A percentile compares a stretch with the other conserved stretches of the same genome.
These are phyloP conservation scores for Ptyas mucosa DNA, from an alignment of 2,113 vertebrate species.

Conservation along the genomic window DNA sequence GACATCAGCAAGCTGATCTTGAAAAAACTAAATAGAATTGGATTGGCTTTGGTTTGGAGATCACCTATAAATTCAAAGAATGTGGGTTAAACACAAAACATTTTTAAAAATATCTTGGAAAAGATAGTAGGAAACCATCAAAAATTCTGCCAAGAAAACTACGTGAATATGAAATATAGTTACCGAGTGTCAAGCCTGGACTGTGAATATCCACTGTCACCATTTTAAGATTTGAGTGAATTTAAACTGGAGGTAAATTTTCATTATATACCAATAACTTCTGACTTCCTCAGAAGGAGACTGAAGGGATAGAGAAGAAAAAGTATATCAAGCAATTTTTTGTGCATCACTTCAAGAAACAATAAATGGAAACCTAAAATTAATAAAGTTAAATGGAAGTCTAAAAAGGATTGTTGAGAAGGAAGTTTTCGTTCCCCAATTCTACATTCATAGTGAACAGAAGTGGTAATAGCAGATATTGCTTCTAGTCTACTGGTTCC, in stretches of 20 bases:
- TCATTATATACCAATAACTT: background rate
- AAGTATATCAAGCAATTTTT: background rate
- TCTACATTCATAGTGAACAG: background rate
- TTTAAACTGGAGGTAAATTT: background rate
- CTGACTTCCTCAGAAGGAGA: background rate
- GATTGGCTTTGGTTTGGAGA: background rate
- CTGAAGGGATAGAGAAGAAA: background rate
- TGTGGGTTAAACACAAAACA: background rate
- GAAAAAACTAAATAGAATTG: background rate
- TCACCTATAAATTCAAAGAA: background rate
- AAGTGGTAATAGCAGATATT: background rate
- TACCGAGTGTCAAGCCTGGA: background rate
- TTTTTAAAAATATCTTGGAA: background rate
- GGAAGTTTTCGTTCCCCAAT: background rate
- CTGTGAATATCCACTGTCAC: background rate
- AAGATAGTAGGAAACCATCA: background rate
- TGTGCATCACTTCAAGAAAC: background rate
- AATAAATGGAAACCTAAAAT: background rate
- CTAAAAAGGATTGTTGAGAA: background rate
- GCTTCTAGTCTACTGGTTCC: background rate
- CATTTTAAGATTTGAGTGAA: background rate
- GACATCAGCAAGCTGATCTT: too few species aligned
- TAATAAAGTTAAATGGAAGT: background rate
- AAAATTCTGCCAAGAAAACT: background rate
- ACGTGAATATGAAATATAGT: background rate